Base-by-base conservation (phyloP, 1,140 invertebrate species). In the Bicyclus anynana region DNA sequence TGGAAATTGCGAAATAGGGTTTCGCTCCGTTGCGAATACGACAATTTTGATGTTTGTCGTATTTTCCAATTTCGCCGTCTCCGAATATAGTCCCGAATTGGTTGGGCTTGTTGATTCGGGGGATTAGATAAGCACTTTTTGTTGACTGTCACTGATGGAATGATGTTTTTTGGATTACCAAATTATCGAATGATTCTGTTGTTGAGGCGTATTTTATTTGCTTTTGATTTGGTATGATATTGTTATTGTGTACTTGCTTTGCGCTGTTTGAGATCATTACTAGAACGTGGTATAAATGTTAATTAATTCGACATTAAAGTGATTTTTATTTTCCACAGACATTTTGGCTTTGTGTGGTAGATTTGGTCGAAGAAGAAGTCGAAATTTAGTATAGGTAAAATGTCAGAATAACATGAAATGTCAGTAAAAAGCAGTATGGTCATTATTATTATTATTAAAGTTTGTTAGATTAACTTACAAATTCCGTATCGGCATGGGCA, bases 11-110 rank as follows among this genome's bases (percentile, higher is more conserved):
- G 60, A n/a, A 23, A 76, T 74, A 72, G 69, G 69, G 65, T 59
- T 51, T 53, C 67, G 55, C 61, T 65, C 59, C 66, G 51, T 73
- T 63, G 53, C 60, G 70, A 69, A 73, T 72, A 69, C 71, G 65
- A 77, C 70, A 72, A 77, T 79, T 81, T 76, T 76, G 78, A 79
- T 81, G 78, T 78, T 77, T 72, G 69, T 72, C 71, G 72, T 69
- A 77, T 71, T 74, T 73, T 67, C 63, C 76, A 72, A 77, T 76
- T 69, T 60, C 58, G 29, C 18, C 61, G 47, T 56, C 61, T 57
- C 44, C 52, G 58, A 47, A 61, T 62, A 51, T 29, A 58, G 59
- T 65, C 42, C 58, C 53, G n/a, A 69, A 72, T 69, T 69, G 64
- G 60, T 69, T 60, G 70, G 70, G n/a, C 73, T 77, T 80, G 72